phyloP scores from a whole-genome alignment of 2,888 invertebrate genomes.

The Mimas tiliae region DNA sequence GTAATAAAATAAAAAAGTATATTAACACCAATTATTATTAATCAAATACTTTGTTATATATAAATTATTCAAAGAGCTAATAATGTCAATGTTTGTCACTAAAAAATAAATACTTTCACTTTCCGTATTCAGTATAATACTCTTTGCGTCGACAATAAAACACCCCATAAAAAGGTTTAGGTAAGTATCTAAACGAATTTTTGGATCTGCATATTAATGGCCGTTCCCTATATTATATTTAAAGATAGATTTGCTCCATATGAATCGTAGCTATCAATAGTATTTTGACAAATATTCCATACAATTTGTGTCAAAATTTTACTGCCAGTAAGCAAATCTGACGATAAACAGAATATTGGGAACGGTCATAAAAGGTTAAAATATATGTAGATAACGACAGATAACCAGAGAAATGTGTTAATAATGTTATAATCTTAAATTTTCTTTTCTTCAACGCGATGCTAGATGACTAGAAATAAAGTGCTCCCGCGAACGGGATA shows the following conservation, averaged over 20 bases:
- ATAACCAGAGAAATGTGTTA: not conserved
- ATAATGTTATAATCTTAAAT: slow-evolving; percentile 40
- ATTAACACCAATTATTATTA: slow-evolving; percentile 28
- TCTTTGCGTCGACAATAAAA: too few relatives aligned
- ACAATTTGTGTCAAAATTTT: too few relatives aligned
- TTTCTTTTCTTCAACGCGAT: slow-evolving; percentile 64
- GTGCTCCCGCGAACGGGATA: slow-evolving; percentile 80
- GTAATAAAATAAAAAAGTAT: slow-evolving; percentile 18
- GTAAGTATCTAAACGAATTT: too few relatives aligned
- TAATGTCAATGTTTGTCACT: slow-evolving; percentile 8
- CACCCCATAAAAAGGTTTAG: too few relatives aligned
- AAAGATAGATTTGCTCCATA: too few relatives aligned
- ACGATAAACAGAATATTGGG: too few relatives aligned
- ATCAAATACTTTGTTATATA: too few relatives aligned
- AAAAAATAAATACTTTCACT: not conserved
- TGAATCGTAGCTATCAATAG: too few relatives aligned
- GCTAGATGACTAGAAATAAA: slow-evolving; percentile 76
- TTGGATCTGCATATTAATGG: not conserved
- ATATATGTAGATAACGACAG: not conserved
- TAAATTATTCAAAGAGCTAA: not conserved
- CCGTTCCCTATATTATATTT: too few relatives aligned
- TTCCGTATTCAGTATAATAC: too few relatives aligned
- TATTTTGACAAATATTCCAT: too few relatives aligned
- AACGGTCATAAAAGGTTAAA: not conserved
- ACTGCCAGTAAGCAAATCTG: too few relatives aligned